Evolutionary conservation across 2,113 vertebrate genomes (phyloP).

Genomic region (Larimichthys crocea): DNA sequence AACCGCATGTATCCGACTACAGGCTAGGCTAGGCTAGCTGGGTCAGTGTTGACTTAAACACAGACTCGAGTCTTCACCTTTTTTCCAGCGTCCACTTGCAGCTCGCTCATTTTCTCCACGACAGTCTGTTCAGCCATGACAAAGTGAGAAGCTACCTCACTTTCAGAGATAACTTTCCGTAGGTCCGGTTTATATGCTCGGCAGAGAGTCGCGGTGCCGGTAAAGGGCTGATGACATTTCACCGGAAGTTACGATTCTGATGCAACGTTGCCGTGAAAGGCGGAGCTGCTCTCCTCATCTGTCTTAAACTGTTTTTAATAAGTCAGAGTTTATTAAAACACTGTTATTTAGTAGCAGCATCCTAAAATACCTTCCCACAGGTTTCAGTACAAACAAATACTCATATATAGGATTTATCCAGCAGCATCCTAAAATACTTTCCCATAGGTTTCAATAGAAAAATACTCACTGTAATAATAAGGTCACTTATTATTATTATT

Average conservation of each 20-base stretch:
- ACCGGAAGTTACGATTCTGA: slow-evolving; percentile 70
- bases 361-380: too few species aligned
- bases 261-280: slow-evolving; percentile 65
- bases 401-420: background rate
- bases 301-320: background rate
- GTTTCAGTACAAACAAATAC: too few species aligned
- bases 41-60: background rate
- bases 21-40: slow-evolving; percentile 55
- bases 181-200: background rate
- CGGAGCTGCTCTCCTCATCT: background rate
- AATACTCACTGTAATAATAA: background rate
- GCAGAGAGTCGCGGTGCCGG: slow-evolving; percentile 19
- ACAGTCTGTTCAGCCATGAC: slow-evolving; percentile 78
- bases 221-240: slow-evolving; percentile 54
- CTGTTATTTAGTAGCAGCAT: background rate
- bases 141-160: background rate
- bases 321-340: background rate
- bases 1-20: slow-evolving; percentile 14
- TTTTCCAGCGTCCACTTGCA: slow-evolving; percentile 74
- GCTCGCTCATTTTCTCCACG: slow-evolving; percentile 78
- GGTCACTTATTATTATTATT: background rate
- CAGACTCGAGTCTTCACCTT: slow-evolving; percentile 64
- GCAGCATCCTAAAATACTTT: background rate
- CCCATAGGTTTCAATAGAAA: background rate
- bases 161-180: background rate